Evolutionary conservation across 2,797 vertebrate genomes (phyloP), one percentile per base, ranked within the genome.

Genomic region (Tauraco hartlaubi): DNA sequence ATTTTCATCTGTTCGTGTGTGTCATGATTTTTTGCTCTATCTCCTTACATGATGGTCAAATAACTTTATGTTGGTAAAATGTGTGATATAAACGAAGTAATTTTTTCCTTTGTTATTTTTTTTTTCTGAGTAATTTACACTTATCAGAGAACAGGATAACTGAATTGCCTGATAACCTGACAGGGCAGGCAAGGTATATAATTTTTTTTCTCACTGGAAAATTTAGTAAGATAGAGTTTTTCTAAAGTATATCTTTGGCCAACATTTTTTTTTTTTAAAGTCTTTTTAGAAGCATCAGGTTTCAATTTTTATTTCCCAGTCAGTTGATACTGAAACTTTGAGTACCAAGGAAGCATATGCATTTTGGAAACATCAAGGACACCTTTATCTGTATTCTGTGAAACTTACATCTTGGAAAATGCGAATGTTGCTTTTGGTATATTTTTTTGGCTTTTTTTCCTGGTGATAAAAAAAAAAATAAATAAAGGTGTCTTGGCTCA

Each of bases 271-370:
- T 61, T 92, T 84, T 9, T 2, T 0, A 1, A 80, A 58, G 51
- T 23, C 17, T 46, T 56, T 77, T 86, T 59, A 51, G 29, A 76
- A 79, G 5, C 46, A 28, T 46, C 0, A 0, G 2, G 3, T 1
- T 86, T 83, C 75, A 5, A 37, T 68, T 90, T 96, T 86, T 74
- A 55, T 81, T 79, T 90, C 33, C 21, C 19, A 51, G 26, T 39
- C 49, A 31, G 18, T 54, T 71, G 33, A 33, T 79, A 18, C 12
- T 52, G 62, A 73, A 88, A 52, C 48, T 39, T 67, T 73, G 71
- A 74, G 11, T 52, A 62, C 82, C 31, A 66, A 59, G 33, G 52
- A 23, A 88, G 13, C 1, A 1, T 56, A 55, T 1, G 18, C 25
- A 33, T 71, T 92, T 84, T 69, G 33, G 48, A 91, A 87, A 69